Evolutionary conservation across 2,797 vertebrate species (phyloP).

Genomic region (Carapus acus): DNA sequence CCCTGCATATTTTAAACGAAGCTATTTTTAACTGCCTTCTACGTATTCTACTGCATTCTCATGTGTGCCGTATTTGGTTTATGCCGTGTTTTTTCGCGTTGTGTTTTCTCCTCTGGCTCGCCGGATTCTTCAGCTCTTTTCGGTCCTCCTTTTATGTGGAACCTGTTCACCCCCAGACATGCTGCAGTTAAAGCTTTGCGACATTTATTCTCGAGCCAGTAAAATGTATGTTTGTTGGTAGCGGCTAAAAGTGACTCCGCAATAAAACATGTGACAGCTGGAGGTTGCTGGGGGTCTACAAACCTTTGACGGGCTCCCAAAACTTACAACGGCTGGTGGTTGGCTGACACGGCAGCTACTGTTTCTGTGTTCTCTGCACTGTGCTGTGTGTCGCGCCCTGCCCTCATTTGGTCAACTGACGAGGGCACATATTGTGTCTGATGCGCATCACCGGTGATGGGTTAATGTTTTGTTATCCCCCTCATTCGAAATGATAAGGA

Average conservation of each 20-base stretch:
- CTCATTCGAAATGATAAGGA: too few relatives aligned
- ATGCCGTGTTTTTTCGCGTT: too few relatives aligned
- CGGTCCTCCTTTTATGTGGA: conserved; percentile 22
- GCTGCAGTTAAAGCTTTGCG: conserved; percentile 21
- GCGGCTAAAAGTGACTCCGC: conserved; percentile 15
- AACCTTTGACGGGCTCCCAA: not conserved
- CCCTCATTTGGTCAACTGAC: not conserved
- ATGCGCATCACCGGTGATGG: too few relatives aligned
- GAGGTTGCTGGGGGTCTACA: too few relatives aligned
- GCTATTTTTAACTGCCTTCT: not conserved
- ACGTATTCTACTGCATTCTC: not conserved
- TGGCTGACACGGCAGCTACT: conserved; percentile 68
- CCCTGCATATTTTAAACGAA: not conserved
- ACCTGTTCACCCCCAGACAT: conserved; percentile 6
- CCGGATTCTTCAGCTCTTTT: conserved; percentile 22
- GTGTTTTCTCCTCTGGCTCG: not conserved
- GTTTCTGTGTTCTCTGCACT: conserved; percentile 38
- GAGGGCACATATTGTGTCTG: too few relatives aligned
- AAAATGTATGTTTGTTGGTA: not conserved
- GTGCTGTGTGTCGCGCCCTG: not conserved
- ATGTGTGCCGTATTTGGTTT: too few relatives aligned
- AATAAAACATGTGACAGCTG: conserved; percentile 33
- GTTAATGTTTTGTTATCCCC: too few relatives aligned
- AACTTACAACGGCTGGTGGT: conserved; percentile 41
- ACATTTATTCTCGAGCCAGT: conserved; percentile 10